Evolutionary conservation across 1,140 invertebrate genomes (phyloP).

Genomic region (Drepana arcuata): DNA sequence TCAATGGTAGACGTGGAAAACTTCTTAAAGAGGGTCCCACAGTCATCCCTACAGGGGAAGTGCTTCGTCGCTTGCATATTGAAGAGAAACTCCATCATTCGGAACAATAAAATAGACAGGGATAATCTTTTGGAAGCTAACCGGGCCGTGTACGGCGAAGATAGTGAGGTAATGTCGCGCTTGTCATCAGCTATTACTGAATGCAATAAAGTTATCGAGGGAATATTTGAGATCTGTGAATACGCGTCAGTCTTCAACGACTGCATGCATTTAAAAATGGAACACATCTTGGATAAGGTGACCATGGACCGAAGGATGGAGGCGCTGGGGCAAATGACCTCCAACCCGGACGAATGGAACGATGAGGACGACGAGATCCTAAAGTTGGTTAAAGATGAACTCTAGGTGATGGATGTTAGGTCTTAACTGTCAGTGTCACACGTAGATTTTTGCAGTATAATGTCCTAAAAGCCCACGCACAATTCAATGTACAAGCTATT

Average conservation of each 20-base stretch:
- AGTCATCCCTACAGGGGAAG: conserved; percentile 48
- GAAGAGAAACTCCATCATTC: conserved; percentile 50
- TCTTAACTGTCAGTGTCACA: too few species aligned
- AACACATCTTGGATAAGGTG: conserved; percentile 54
- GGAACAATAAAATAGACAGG: conserved; percentile 44
- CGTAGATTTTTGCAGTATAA: too few species aligned
- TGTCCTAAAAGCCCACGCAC: too few species aligned
- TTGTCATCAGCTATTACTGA: conserved; percentile 39
- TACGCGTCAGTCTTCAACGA: conserved; percentile 60
- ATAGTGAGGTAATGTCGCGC: conserved; percentile 44
- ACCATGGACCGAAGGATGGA: conserved; percentile 58
- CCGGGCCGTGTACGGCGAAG: conserved; percentile 44
- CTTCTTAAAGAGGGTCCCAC: conserved; percentile 54
- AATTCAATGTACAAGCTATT: too few species aligned
- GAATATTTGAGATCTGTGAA: conserved; percentile 58
- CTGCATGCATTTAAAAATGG: conserved; percentile 65
- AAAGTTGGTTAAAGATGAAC: conserved; percentile 52
- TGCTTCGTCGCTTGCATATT: conserved; percentile 62
- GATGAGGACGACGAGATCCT: conserved; percentile 56
- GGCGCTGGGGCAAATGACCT: conserved; percentile 49
- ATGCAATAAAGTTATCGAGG: conserved; percentile 33
- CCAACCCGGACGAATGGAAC: conserved; percentile 39
- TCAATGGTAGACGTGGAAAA: conserved; percentile 49
- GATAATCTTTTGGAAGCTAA: conserved; percentile 47
- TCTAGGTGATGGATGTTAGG: conserved; percentile 16